Evolutionary conservation across 1,140 invertebrate species (phyloP).

Genomic region (Brachionus asplanchnoidis): DNA sequence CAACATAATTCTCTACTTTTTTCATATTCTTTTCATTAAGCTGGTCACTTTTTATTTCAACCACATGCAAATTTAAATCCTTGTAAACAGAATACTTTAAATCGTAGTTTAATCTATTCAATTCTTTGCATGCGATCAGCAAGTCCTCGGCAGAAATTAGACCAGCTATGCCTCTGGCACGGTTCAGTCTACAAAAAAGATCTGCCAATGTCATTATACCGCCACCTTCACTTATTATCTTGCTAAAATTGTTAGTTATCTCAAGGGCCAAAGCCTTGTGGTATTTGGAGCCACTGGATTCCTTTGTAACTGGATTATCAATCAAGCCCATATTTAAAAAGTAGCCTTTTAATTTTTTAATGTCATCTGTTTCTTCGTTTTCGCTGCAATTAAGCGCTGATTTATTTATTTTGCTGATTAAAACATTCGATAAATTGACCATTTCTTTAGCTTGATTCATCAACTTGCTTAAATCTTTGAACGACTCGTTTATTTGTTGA

Average conservation of each 20-base stretch:
- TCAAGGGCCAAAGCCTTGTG: not conserved
- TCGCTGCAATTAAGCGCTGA: not conserved
- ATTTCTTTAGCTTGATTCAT: slow-evolving; percentile 41
- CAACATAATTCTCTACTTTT: not conserved
- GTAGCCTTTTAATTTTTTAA: slow-evolving; percentile 25
- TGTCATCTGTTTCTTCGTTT: slow-evolving; percentile 33
- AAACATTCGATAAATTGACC: slow-evolving; percentile 5
- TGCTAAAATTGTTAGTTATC: not conserved
- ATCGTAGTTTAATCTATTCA: slow-evolving; percentile 5
- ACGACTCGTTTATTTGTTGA: slow-evolving; percentile 28
- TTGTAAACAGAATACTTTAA: slow-evolving; percentile 27
- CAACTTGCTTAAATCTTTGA: not conserved
- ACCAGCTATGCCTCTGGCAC: slow-evolving; percentile 60
- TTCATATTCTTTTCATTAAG: not conserved
- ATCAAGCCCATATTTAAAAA: slow-evolving; percentile 39
- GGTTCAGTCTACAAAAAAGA: slow-evolving; percentile 89
- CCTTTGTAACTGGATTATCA: slow-evolving; percentile 39
- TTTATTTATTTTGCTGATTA: slow-evolving; percentile 32
- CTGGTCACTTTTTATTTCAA: slow-evolving; percentile 21
- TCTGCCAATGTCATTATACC: slow-evolving; percentile 94
- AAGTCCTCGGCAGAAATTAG: slow-evolving; percentile 24
- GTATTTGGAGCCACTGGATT: slow-evolving; percentile 26
- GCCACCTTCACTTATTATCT: slow-evolving; percentile 66
- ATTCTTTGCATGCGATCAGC: slow-evolving; percentile 29
- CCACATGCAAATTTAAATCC: slow-evolving; percentile 28